These are phyloP conservation scores for Puffinus mauretanicus DNA, from an alignment of 2,113 vertebrate genomes.

Conservation along the genomic window DNA sequence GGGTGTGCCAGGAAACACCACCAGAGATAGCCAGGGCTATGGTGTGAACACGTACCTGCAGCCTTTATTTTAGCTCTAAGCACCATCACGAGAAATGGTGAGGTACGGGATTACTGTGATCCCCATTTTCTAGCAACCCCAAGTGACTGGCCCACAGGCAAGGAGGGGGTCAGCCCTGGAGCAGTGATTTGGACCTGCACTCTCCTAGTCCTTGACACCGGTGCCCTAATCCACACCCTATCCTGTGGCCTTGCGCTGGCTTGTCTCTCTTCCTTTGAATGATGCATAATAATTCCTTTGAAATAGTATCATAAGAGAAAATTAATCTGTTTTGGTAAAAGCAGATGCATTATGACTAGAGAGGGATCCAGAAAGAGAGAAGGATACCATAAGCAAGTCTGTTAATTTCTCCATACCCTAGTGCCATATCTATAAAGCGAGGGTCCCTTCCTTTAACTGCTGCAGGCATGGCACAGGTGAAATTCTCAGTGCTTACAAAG, in stretches of 20 bases:
- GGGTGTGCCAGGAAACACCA: not conserved
- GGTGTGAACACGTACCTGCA: not conserved
- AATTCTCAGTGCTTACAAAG: not conserved
- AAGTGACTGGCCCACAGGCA: not conserved
- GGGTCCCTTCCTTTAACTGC: not conserved
- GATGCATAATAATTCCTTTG: not conserved
- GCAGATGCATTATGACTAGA: not conserved
- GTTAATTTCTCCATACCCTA: not conserved
- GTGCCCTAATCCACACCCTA: not conserved
- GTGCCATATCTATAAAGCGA: not conserved
- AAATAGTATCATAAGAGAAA: not conserved
- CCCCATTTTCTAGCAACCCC: not conserved
- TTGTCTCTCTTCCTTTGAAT: not conserved
- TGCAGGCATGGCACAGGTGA: not conserved
- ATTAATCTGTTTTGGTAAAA: not conserved
- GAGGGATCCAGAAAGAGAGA: not conserved
- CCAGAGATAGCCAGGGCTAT: not conserved
- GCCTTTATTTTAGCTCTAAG: not conserved
- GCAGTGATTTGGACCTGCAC: not conserved
- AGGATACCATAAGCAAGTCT: not conserved
- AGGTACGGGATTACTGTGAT: not conserved
- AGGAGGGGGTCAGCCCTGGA: not conserved
- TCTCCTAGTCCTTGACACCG: not conserved
- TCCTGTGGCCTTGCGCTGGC: not conserved
- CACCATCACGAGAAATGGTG: not conserved